Percentiles rank a stretch among this genome's conserved stretches.
Conservation (phyloP, 2,113 vertebrate genomes). For the Psittacara wagleri region DNA sequence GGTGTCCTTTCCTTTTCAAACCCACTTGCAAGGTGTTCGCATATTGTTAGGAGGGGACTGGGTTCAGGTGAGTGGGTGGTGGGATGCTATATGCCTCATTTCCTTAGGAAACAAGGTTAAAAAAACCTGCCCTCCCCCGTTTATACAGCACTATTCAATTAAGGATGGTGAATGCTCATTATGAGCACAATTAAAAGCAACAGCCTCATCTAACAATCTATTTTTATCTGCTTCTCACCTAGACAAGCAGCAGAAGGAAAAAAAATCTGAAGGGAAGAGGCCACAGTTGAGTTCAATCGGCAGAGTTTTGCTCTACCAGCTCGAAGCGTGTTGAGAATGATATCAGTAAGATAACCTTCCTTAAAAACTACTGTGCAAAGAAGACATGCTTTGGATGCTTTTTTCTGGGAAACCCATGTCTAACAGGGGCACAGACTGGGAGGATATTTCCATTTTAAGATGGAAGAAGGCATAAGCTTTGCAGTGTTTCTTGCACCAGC, state of each 20-base stretch:
- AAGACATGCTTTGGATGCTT: neutral
- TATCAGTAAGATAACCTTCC: neutral
- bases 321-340: neutral
- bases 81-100: neutral
- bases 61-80: constrained; percentile 14
- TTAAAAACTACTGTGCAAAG: neutral
- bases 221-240: constrained; percentile 52
- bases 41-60: neutral
- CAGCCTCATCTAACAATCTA: constrained; percentile 39
- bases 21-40: neutral
- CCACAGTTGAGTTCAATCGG: fast-evolving
- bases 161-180: constrained; percentile 18
- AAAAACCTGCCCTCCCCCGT: neutral
- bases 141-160: constrained; percentile 24
- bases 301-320: neutral
- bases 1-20: neutral
- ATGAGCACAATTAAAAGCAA: constrained; percentile 54
- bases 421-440: neutral
- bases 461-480: neutral
- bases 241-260: constrained; percentile 22
- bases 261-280: neutral
- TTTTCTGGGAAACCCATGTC: neutral
- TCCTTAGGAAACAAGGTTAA: constrained; percentile 54
- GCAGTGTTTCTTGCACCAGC: neutral
- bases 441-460: neutral